These are phyloP conservation scores for Coleophora deauratella DNA, from an alignment of 2,888 invertebrate species.

Conservation along the genomic window DNA sequence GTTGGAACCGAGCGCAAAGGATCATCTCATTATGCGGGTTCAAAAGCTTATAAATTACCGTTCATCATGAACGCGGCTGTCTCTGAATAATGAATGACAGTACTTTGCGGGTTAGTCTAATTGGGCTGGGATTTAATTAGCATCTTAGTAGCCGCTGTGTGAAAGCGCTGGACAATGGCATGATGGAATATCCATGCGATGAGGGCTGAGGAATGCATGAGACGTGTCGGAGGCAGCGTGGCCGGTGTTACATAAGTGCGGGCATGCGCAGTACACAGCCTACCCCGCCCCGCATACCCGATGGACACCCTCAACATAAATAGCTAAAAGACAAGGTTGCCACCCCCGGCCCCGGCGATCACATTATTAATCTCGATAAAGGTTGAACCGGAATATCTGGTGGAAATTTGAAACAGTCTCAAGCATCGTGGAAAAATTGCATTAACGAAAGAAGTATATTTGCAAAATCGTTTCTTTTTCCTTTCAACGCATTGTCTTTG, in stretches of 20 bases:
- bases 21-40: slow-evolving; percentile 24
- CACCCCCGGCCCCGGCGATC: slow-evolving; percentile 62
- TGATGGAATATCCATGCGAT: slow-evolving; percentile 42
- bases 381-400: slow-evolving; percentile 67
- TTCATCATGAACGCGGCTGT: slow-evolving; percentile 5
- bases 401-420: slow-evolving; percentile 55
- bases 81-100: slow-evolving; percentile 14
- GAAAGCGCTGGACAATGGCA: slow-evolving; percentile 24
- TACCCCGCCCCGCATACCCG: slow-evolving; percentile 35
- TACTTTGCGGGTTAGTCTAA: slow-evolving; percentile 14
- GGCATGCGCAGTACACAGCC: slow-evolving; percentile 56
- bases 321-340: slow-evolving; percentile 73
- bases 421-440: slow-evolving; percentile 28
- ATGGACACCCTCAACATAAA: slow-evolving; percentile 61
- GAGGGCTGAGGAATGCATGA: slow-evolving; percentile 27
- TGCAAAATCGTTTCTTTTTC: no score
- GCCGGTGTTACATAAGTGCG: slow-evolving; percentile 60
- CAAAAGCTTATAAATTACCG: slow-evolving; percentile 18
- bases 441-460: no score
- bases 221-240: slow-evolving; percentile 31
- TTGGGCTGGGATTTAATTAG: slow-evolving; percentile 25
- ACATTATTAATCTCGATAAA: slow-evolving; percentile 69
- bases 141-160: slow-evolving; percentile 19
- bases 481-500: no score
- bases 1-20: slow-evolving; percentile 19